A percentile compares a stretch with the other conserved stretches of the same genome.
phyloP scores from a whole-genome alignment of 1,140 invertebrate genomes.

The Mya arenaria region DNA sequence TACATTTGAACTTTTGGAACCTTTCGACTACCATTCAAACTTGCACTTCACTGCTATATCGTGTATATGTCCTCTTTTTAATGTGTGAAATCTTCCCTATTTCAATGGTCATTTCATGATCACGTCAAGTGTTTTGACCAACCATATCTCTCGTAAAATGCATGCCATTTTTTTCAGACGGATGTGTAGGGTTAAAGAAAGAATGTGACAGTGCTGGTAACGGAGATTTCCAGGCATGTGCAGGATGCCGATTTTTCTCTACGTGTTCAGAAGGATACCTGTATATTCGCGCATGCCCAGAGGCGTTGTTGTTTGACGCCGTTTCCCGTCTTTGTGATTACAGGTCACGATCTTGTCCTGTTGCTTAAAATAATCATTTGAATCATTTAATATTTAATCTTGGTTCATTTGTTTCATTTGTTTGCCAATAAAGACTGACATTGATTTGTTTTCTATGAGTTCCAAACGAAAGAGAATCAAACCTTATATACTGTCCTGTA shows the following conservation, averaged over 20 bases:
- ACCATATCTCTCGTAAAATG: neutral
- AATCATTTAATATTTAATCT: too few relatives aligned
- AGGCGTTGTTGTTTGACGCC: conserved; percentile 50
- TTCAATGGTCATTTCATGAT: neutral
- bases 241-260: conserved; percentile 60
- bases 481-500: too few relatives aligned
- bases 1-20: neutral
- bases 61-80: neutral
- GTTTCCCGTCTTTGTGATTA: conserved; percentile 51
- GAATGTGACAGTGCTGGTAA: conserved; percentile 48
- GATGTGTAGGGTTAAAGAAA: conserved; percentile 45
- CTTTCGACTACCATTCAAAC: neutral
- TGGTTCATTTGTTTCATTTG: too few relatives aligned
- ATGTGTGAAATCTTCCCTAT: neutral
- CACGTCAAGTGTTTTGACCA: neutral
- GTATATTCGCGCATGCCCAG: conserved; percentile 59
- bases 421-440: too few relatives aligned
- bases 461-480: too few relatives aligned
- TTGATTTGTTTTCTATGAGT: too few relatives aligned
- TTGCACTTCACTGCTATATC: neutral
- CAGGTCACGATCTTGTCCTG: conserved; percentile 50
- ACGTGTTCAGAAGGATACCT: conserved; percentile 58
- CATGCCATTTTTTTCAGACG: conserved; percentile 37
- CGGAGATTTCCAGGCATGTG: conserved; percentile 61
- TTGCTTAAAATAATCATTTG: too few relatives aligned